phyloP scores from a whole-genome alignment of 2,797 vertebrate species.

The Pogonophryne albipinna region DNA sequence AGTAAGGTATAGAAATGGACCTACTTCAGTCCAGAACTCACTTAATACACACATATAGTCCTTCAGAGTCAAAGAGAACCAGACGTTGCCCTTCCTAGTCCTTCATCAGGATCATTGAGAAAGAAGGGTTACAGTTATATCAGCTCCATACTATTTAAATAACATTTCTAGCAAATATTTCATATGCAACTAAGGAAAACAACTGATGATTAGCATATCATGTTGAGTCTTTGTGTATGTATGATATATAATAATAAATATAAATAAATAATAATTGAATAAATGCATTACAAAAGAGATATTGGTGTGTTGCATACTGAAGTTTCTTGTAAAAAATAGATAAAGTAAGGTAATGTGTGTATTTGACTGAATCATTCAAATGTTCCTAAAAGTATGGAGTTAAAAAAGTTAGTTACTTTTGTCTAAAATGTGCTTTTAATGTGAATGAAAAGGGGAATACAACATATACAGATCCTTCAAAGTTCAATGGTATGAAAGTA shows the following conservation, averaged over 20 bases:
- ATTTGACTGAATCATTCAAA: neutral
- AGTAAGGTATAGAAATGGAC: no score
- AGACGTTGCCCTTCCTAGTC: constrained; percentile 21
- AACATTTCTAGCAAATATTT: constrained; percentile 30
- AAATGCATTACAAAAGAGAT: no score
- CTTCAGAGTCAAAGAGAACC: constrained; percentile 20
- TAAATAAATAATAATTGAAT: neutral
- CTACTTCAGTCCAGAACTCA: neutral
- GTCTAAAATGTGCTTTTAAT: neutral
- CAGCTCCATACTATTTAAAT: constrained; percentile 1
- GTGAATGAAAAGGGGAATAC: no score
- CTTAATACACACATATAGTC: constrained; percentile 9
- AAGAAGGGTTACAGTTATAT: constrained; percentile 14
- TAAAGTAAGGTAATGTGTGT: neutral
- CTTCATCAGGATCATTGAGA: constrained; percentile 26
- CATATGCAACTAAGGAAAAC: constrained; percentile 11
- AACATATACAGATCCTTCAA: neutral
- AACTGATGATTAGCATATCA: no score
- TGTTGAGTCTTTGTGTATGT: neutral
- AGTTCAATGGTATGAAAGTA: neutral
- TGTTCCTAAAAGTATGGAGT: neutral
- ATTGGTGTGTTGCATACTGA: no score
- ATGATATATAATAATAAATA: neutral
- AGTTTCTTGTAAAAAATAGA: neutral
- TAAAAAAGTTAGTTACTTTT: neutral